Evolutionary conservation across 2,113 vertebrate genomes (phyloP).

Genomic region (Cercocebus atys): DNA sequence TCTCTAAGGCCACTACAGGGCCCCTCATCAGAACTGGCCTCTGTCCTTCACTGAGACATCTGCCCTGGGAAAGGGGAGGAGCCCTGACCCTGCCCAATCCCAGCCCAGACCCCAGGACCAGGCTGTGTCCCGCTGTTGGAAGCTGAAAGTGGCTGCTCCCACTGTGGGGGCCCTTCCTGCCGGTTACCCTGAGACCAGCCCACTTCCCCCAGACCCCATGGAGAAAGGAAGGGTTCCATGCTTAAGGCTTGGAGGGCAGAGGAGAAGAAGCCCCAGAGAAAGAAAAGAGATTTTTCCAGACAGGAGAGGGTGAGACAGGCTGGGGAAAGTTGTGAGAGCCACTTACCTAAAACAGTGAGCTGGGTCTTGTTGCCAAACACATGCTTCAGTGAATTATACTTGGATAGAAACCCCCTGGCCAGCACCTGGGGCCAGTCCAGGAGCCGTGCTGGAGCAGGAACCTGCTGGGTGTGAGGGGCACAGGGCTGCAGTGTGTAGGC

Average conservation of each 20-base stretch:
- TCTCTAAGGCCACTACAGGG: no score
- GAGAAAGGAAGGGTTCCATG: background rate
- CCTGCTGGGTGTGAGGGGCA: background rate
- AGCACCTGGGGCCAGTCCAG: background rate
- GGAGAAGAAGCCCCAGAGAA: background rate
- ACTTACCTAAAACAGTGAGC: slow-evolving; percentile 61
- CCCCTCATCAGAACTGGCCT: background rate
- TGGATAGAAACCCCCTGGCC: background rate
- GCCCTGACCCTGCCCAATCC: background rate
- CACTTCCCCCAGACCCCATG: background rate
- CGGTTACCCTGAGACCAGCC: background rate
- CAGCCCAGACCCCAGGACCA: fast-evolving
- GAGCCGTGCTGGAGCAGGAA: background rate
- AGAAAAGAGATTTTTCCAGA: background rate
- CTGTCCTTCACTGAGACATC: fast-evolving
- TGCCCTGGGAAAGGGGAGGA: background rate
- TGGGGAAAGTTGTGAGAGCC: background rate
- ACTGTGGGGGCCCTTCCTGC: background rate
- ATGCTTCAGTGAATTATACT: background rate
- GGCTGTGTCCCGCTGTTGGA: background rate
- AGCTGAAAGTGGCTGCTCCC: background rate
- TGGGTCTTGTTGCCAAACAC: slow-evolving; percentile 42
- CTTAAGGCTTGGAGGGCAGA: background rate
- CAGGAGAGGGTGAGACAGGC: background rate
- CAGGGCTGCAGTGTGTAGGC: no score